These are phyloP conservation scores for Bombus impatiens DNA, from an alignment of 1,140 invertebrate species.

Conservation along the genomic window DNA sequence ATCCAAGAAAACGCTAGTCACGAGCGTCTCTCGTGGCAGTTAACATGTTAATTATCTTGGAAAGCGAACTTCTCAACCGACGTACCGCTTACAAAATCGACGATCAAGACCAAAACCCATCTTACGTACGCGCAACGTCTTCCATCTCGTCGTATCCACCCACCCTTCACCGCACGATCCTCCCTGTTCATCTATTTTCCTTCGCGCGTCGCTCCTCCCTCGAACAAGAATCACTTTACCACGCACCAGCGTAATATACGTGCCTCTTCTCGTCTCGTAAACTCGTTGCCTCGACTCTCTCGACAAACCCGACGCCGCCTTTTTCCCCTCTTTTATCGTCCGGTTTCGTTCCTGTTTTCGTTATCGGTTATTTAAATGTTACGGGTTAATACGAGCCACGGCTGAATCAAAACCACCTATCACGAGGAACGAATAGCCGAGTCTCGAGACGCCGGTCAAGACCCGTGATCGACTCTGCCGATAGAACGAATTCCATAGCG, in stretches of 20 bases:
- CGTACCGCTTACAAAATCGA: not conserved
- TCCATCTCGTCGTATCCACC: not conserved
- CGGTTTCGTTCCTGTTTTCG: not conserved
- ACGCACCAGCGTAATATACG: not conserved
- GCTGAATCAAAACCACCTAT: conserved; percentile 22
- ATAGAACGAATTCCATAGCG: conserved; percentile 32
- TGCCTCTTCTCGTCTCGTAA: not conserved
- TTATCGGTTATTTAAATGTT: conserved; percentile 11
- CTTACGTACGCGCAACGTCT: too few relatives aligned
- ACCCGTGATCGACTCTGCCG: not conserved
- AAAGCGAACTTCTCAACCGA: not conserved
- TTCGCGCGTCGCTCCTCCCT: not conserved
- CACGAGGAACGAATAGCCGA: not conserved
- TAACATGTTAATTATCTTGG: not conserved
- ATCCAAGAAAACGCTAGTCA: not conserved
- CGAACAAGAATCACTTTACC: not conserved
- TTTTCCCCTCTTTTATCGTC: not conserved
- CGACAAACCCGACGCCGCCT: not conserved
- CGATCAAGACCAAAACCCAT: not conserved
- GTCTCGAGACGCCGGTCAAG: not conserved
- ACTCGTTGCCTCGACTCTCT: not conserved
- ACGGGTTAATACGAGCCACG: conserved; percentile 11
- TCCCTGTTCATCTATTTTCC: not conserved
- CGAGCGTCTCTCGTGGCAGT: not conserved
- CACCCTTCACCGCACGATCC: not conserved